Conservation (phyloP, 2,797 vertebrate genomes). For the Erethizon dorsatum region DNA sequence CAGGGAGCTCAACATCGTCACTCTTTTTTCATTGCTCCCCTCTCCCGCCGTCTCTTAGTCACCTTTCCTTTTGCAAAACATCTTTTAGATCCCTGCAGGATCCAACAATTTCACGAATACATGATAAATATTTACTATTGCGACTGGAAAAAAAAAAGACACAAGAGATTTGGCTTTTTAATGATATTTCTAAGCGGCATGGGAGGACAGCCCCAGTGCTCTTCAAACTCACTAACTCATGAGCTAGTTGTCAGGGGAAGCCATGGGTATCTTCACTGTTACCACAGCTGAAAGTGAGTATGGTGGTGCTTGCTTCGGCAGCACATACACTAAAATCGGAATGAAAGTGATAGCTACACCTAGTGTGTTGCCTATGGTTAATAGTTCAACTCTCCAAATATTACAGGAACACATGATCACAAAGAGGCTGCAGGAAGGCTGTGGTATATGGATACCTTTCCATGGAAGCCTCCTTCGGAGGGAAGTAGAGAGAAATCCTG, state of each 20-base stretch:
- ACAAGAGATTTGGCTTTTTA: conserved; percentile 1
- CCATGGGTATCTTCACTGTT: background rate
- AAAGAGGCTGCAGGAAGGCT: background rate
- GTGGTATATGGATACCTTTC: background rate
- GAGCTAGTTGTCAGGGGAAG: conserved; percentile 27
- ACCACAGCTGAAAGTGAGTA: background rate
- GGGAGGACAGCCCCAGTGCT: background rate
- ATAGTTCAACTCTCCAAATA: conserved; percentile 29
- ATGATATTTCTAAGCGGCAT: background rate
- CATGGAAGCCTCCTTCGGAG: background rate
- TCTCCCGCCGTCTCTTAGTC: background rate
- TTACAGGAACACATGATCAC: background rate
- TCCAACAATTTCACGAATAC: background rate
- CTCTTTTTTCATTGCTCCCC: background rate
- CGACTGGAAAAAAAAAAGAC: conserved; percentile 13
- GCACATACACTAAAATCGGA: background rate
- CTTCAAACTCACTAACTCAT: background rate
- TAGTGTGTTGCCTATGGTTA: background rate
- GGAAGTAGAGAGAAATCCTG: background rate
- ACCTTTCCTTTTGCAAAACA: background rate
- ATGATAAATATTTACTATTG: conserved; percentile 32
- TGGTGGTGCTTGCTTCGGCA: background rate
- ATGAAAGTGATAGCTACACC: background rate
- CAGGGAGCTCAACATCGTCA: too few species aligned
- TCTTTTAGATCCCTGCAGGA: background rate